Base-by-base conservation (phyloP, 1,140 invertebrate species). In the Cotesia vestalis region DNA sequence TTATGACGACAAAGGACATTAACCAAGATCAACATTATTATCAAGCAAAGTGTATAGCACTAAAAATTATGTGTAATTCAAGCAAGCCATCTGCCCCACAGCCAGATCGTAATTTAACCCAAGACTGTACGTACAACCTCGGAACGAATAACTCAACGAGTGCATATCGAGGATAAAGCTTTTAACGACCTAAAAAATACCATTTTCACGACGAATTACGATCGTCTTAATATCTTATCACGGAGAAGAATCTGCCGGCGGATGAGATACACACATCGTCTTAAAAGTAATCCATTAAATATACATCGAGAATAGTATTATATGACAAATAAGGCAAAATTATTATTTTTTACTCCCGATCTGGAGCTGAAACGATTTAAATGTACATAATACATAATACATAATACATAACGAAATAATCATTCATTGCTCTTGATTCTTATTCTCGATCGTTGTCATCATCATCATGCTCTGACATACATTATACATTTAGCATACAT, bases 61-160 rank as follows among this genome's bases (percentile, higher is more conserved):
- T 52, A 40, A 67, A 55, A 67, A 67, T 67, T 55, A 67, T 27
- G 66, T 51, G 66, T 67, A 67, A 67, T 67, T 67, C 66, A 67
- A 66, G 51, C 66, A 9, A 67, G 14, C 51, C 51, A 67, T 67
- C 27, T 67, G 46, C 40, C 66, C 51, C 40, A 35, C 20, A 67
- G 66, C 52, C 12, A 46, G 27, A 67, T 67, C 66, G 66, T 67
- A 67, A 67, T 67, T 67, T 51, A 55, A 55, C 40, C 53, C n/a
- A 55, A 20, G 53, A 55, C 17, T 14, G 53, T 55, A 3, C n/a
- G 12, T n/a, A n/a, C 5, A 20, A 55, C 46, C 12, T 51, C 35
- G 61, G 11, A 46, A 46, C 63, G 38, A 66, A 17, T 46, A 66
- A 52, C 9, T 66, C 14, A 20, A 51, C 34, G 11, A 46, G 40